phyloP scores from a whole-genome alignment of 2,113 vertebrate species.

The Riparia riparia region DNA sequence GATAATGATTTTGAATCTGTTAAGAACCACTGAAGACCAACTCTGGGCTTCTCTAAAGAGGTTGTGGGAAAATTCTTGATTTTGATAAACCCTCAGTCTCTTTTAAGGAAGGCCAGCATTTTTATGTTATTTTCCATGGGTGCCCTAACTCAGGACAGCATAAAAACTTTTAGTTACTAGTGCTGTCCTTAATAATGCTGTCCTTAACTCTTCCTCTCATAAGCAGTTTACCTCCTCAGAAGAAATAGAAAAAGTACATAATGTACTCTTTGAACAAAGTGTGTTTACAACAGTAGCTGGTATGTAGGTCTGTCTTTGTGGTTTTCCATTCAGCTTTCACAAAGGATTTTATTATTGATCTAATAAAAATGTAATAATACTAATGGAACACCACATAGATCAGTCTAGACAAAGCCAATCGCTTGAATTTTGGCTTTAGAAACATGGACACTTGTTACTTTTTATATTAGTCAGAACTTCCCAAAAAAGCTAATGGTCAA shows the following conservation, averaged over 20 bases:
- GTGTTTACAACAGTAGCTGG: background rate
- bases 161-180: background rate
- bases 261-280: background rate
- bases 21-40: background rate
- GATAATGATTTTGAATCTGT: background rate
- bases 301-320: background rate
- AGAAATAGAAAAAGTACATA: background rate
- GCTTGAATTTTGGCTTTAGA: background rate
- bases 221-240: background rate
- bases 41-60: background rate
- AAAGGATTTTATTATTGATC: background rate
- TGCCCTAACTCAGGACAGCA: background rate
- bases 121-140: background rate
- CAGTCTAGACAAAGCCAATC: background rate
- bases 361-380: background rate
- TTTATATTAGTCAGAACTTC: background rate
- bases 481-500: background rate
- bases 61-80: background rate
- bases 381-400: background rate
- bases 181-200: background rate
- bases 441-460: background rate
- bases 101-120: background rate
- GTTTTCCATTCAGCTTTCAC: background rate
- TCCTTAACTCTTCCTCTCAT: background rate
- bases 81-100: background rate